Base-by-base conservation (phyloP, 2,888 invertebrate genomes). In the Norana najaformis region DNA sequence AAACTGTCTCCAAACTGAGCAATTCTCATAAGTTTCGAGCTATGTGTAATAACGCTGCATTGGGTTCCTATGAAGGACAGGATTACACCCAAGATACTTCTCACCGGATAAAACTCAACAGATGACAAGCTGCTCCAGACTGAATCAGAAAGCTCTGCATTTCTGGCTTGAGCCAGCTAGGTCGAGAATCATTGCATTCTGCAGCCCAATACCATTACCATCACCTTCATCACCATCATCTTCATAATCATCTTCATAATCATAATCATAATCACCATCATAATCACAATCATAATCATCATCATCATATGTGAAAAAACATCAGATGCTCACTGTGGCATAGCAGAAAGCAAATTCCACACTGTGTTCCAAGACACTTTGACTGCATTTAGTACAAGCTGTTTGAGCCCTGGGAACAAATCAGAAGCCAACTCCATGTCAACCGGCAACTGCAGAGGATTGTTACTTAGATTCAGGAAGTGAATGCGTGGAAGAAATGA, bases 391-490 rank as follows among this genome's bases (percentile, higher is more conserved):
- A 88, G 34, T 23, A 88, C 88, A 23, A 88, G 38, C 35, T 88
- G 88, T 8, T 36, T 88, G 36, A 88, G n/a, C 8, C 30, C 13
- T 23, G 36, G 37, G 37, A 88, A 35, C 14, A 23, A 38, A 23
- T 5, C 88, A 35, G 36, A 23, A 34, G 38, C 1, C 88, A 5
- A 38, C 20, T 38, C 88, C 37, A 36, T 34, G 14, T 38, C 88
- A 35, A 11, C 37, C 88, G 88, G 34, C 23, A 35, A 38, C 36
- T 47, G 53, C 37, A 90, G 89, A 39, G 92, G 96, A 95, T 98
- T 98, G 95, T 97, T 97, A 95, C 98, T 98, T 93, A 98, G 95
- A 95, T 98, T 98, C 89, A 98, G 96, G 95, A 98, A 98, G 94
- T 97, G 97, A 92, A 98, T 96, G 92, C 97, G 96, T 41, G 98